These are phyloP conservation scores for Thalpophila matura DNA, from an alignment of 2,888 invertebrate species.

Conservation along the genomic window DNA sequence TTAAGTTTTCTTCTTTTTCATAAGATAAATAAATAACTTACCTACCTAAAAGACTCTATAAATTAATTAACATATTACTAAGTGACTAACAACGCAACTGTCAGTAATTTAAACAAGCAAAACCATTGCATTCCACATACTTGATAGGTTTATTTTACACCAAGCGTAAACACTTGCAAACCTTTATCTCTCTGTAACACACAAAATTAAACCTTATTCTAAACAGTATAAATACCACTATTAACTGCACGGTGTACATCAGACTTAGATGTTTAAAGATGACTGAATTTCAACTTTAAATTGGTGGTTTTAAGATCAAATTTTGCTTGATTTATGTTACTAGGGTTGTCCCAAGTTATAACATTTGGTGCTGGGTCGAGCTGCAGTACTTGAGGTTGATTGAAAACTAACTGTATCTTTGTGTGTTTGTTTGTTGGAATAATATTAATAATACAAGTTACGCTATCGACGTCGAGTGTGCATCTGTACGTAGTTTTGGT, in stretches of 20 bases:
- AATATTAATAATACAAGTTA: slow-evolving; percentile 80
- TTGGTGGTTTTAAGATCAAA: accelerated
- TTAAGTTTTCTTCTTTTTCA: no score
- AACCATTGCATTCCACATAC: slow-evolving; percentile 65
- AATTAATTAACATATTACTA: slow-evolving; percentile 10
- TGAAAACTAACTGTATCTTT: slow-evolving; percentile 85
- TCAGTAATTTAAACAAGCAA: slow-evolving; percentile 46
- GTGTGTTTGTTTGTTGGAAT: slow-evolving; percentile 84
- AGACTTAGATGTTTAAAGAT: neutral
- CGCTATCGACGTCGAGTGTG: slow-evolving; percentile 78
- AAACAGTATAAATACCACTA: neutral
- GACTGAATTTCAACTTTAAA: slow-evolving; percentile 43
- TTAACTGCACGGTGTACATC: neutral
- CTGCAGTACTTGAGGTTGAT: slow-evolving; percentile 82
- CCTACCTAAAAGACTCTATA: no score
- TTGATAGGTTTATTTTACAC: slow-evolving; percentile 68
- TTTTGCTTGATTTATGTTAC: slow-evolving; percentile 29
- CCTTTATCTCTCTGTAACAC: slow-evolving; percentile 9
- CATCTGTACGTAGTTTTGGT: slow-evolving; percentile 75
- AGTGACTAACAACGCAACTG: slow-evolving; percentile 56
- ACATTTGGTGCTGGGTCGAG: slow-evolving; percentile 79
- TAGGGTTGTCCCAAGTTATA: slow-evolving; percentile 65
- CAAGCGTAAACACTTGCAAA: slow-evolving; percentile 71
- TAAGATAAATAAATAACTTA: no score
- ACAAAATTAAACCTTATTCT: slow-evolving; percentile 18